Conservation (phyloP, 2,888 invertebrate species). For the Silvanus unidentatus region DNA sequence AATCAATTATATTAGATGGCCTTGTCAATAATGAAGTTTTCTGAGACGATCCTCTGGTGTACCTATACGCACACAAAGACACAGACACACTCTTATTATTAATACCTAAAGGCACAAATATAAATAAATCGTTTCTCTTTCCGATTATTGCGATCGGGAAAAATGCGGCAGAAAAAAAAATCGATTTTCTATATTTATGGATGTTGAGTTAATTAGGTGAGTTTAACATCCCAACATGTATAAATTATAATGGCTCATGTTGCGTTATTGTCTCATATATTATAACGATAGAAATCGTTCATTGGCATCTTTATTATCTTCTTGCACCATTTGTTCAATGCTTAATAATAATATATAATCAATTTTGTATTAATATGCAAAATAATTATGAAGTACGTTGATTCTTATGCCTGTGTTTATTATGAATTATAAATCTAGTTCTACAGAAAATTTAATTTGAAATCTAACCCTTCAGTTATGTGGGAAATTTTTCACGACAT, state of each 20-base stretch:
- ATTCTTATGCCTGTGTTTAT: neutral
- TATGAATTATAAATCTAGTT: neutral
- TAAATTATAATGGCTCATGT: conserved; percentile 1
- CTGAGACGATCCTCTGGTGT: too few relatives aligned
- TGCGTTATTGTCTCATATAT: conserved; percentile 6
- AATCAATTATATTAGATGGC: conserved; percentile 25
- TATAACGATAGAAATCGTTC: conserved; percentile 3
- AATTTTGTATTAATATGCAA: conserved; percentile 4
- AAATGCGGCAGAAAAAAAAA: too few relatives aligned
- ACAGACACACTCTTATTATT: too few relatives aligned
- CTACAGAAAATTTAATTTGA: neutral
- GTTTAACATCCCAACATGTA: neutral
- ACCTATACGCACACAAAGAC: too few relatives aligned
- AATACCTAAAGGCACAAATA: too few relatives aligned
- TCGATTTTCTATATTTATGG: too few relatives aligned
- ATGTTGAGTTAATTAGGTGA: conserved; percentile 1
- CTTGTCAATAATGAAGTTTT: conserved; percentile 17
- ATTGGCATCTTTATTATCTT: conserved; percentile 5
- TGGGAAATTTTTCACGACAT: neutral
- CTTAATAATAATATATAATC: too few relatives aligned
- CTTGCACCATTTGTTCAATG: conserved; percentile 1
- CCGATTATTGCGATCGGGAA: too few relatives aligned
- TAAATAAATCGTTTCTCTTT: too few relatives aligned
- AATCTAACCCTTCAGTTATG: neutral
- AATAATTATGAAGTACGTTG: neutral